Base-by-base conservation (phyloP, 2,113 vertebrate species). In the Macquaria australasica region DNA sequence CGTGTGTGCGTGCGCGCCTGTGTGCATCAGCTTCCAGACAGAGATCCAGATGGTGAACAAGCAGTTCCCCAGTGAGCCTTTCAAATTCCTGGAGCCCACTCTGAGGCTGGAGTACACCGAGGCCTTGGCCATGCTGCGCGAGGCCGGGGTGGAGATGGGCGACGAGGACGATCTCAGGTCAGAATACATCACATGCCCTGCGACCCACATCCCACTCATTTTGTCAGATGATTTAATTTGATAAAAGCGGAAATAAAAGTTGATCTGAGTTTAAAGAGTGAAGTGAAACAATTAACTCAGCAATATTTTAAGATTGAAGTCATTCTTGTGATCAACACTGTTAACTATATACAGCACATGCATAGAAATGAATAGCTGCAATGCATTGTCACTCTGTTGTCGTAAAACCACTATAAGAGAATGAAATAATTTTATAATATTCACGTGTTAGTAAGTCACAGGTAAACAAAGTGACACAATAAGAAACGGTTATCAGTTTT, bases 151-250 rank as follows among this genome's bases (percentile, higher is more conserved):
- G 75, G 98, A 99, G 92, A 99, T 99, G 97, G 98, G 97, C 0
- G 98, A 99, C 59, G 98, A 99, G 85, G 98, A 99, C 2, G 98
- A 99, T 87, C 97, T 99, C 81, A 99, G 98, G 98, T 99, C 91
- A 87, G 92, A 60, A 37, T 7, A 58, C 39, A 23, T 43, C 64
- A 43, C 59, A 60, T 10, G 1, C 8, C 41, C 16, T 39, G 20
- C 39, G 0, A 9, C 1, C 23, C 41, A 67, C 48, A 12, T 48
- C 41, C 55, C 48, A 10, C 34, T 51, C n/a, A 15, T 9, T n/a
- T 9, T 48, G 45, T 85, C 74, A 76, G 34, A 79, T 74, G 68
- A 48, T 69, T 81, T 50, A 0, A 51, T 77, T 64, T 28, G 31
- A 84, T 76, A 1, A 82, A 77, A 81, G 67, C 63, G 51, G 69